These are phyloP conservation scores for Hormiphora californensis DNA, from an alignment of 37 sponge, comb jelly and placozoan species.

Conservation along the genomic window DNA sequence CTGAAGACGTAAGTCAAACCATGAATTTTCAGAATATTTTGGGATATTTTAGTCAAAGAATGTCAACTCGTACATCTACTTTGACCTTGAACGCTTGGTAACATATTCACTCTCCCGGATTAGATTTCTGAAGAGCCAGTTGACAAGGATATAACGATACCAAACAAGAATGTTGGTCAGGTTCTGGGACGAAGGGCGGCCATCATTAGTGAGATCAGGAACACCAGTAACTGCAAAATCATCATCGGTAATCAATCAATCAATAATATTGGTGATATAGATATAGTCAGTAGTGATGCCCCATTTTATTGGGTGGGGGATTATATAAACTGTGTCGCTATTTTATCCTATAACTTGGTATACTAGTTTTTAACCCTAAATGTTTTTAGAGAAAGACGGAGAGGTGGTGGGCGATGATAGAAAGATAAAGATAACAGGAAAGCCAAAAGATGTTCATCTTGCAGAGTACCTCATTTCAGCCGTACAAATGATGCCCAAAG, in stretches of 20 bases:
- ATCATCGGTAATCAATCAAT: slow-evolving; percentile 10
- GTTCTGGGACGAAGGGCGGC: slow-evolving; percentile 19
- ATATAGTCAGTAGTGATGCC: too few species aligned
- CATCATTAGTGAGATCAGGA: slow-evolving; percentile 46
- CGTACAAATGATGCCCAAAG: slow-evolving; percentile 18
- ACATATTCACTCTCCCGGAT: too few species aligned
- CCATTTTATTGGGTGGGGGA: too few species aligned
- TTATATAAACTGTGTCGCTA: too few species aligned
- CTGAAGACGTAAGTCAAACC: background rate
- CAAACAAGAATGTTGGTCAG: background rate
- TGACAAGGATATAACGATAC: background rate
- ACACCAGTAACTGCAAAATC: background rate
- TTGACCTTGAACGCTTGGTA: background rate
- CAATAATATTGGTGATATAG: too few species aligned
- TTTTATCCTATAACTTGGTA: too few species aligned
- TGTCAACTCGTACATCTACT: too few species aligned
- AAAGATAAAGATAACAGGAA: slow-evolving; percentile 20
- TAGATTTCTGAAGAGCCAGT: background rate
- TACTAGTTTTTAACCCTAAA: too few species aligned
- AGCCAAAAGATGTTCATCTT: background rate
- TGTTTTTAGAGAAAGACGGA: slow-evolving; percentile 25
- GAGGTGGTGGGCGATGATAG: background rate
- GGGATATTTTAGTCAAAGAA: background rate
- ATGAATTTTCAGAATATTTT: background rate
- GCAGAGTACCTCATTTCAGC: slow-evolving; percentile 9